Evolutionary conservation across 35 echinoderm and acorn worm genomes (phyloP), one percentile per base, ranked within the genome.

Genomic region (Chiridota heheva): DNA sequence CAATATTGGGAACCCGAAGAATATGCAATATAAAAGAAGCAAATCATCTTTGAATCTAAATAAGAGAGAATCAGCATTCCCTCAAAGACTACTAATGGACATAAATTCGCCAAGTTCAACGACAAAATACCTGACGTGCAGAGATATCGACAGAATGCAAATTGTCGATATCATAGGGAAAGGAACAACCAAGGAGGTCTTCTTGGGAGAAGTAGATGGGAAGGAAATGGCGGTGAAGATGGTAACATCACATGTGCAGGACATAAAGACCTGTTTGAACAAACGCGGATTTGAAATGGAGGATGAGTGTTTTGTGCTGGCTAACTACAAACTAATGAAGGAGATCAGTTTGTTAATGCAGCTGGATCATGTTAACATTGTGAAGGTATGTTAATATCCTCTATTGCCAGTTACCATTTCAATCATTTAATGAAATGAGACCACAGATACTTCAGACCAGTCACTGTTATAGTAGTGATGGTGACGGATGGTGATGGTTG

Each of bases 251-350:
- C 63, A 58, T 39, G 95, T 98, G n/a, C 37, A 36, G 16, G 95
- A 98, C 61, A 78, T 98, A 12, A 76, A 60, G 76, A 51, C 75
- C 22, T 98, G 95, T 55, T 27, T 88, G 24, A 40, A 73, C 18
- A 46, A 77, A 38, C 60, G 81, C 40, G 72, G 62, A 22, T 76
- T 60, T 39, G 39, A 60, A 30, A 59, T 32, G 1, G 22, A 53
- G 61, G 48, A 70, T 17, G 78, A 89, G 24, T 97, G 95, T 42
- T 92, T 69, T 15, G 72, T 88, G 53, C 86, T 88, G 56, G 95
- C 95, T 15, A 91, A 92, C 39, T 92, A 89, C 55, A 98, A 98
- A 71, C 51, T 98, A 29, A 72, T 98, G 72, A 98, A 98, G 44
- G 95, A 98, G 28, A 91, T 98, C 31, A 56, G 70, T 5, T 67